Conservation (phyloP, 2,113 vertebrate species). For the Tupaia tana region DNA sequence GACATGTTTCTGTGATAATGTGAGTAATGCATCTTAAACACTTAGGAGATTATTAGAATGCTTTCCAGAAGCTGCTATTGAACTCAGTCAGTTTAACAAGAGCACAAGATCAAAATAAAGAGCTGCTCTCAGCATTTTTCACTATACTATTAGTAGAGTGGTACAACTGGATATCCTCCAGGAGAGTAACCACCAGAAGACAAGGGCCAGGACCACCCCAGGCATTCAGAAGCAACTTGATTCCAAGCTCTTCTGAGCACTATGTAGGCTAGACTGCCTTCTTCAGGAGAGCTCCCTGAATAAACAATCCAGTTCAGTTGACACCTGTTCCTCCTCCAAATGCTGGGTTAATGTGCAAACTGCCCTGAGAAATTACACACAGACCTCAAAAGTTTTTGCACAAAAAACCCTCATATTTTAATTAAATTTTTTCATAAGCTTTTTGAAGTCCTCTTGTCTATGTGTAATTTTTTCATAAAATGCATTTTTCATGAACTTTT, state of each 20-base stretch:
- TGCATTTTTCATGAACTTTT: no score
- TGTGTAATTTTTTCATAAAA: no score
- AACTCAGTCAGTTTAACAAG: slow-evolving; percentile 26
- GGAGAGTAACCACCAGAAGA: not conserved
- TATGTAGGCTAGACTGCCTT: not conserved
- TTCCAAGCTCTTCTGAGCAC: not conserved
- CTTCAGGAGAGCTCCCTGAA: not conserved
- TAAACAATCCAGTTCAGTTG: not conserved
- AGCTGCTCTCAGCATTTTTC: not conserved
- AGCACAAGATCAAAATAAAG: slow-evolving; percentile 30
- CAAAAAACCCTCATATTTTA: no score
- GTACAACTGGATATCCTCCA: not conserved
- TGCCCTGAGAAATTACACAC: not conserved
- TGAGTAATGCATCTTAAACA: slow-evolving; percentile 76
- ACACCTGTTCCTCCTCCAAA: not conserved
- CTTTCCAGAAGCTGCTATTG: slow-evolving; percentile 57
- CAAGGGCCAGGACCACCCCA: not conserved
- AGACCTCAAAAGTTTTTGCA: no score
- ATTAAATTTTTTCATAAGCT: no score
- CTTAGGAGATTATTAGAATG: slow-evolving; percentile 61
- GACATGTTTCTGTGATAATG: slow-evolving; percentile 75
- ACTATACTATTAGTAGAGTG: not conserved
- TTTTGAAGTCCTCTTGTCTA: no score
- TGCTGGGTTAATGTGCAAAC: not conserved
- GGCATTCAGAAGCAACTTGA: not conserved